Percentiles rank a stretch among this genome's conserved stretches.
Evolutionary conservation across 1,140 invertebrate genomes (phyloP).

Genomic region (Andricus grossulariae): DNA sequence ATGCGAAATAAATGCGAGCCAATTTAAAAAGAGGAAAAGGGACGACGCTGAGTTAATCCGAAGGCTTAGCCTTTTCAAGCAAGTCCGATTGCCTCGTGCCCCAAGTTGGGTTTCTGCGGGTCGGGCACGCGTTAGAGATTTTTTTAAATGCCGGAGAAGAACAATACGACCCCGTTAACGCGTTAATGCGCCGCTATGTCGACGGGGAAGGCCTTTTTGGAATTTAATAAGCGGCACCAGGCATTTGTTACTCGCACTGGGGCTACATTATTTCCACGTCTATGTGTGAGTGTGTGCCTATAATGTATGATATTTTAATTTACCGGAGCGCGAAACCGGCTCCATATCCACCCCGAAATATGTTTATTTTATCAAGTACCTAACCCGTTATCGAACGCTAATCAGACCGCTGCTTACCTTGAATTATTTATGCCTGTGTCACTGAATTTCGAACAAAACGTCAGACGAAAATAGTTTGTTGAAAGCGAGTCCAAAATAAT

Average conservation of each 20-base stretch:
- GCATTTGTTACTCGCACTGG: conserved; percentile 25
- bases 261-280: background rate
- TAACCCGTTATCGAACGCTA: conserved; percentile 5
- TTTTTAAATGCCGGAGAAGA: conserved; percentile 30
- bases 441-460: too few species aligned
- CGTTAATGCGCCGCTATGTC: conserved; percentile 25
- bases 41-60: conserved; percentile 12
- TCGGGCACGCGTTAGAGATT: conserved; percentile 29
- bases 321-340: conserved; percentile 8
- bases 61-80: conserved; percentile 30
- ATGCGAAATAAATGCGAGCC: conserved; percentile 36
- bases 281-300: background rate
- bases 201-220: conserved; percentile 23
- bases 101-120: conserved; percentile 19
- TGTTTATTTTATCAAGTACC: conserved; percentile 13
- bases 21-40: conserved; percentile 21
- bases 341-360: background rate
- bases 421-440: too few species aligned
- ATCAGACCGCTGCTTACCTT: background rate
- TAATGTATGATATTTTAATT: conserved; percentile 31
- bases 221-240: conserved; percentile 26
- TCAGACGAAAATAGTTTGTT: too few species aligned
- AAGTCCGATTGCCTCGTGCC: conserved; percentile 25
- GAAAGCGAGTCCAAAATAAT: too few species aligned
- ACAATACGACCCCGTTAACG: conserved; percentile 29